phyloP scores from a whole-genome alignment of 2,113 vertebrate genomes.

The Chamaea fasciata region DNA sequence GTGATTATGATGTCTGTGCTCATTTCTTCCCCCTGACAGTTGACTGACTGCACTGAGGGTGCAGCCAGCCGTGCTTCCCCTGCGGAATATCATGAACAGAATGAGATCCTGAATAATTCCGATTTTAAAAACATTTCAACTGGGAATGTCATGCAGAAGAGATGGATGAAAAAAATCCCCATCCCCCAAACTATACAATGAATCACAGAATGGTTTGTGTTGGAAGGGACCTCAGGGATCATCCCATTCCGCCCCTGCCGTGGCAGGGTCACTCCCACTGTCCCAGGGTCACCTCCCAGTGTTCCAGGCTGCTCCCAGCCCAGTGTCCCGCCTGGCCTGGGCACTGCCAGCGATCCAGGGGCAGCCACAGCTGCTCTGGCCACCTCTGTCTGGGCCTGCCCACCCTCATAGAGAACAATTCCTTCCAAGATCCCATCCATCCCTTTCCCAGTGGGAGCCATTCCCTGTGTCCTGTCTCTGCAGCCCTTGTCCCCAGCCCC shows the following conservation, averaged over 20 bases:
- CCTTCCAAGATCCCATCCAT: accelerated
- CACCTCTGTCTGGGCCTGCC: too few relatives aligned
- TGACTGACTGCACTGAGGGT: background rate
- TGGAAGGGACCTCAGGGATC: background rate
- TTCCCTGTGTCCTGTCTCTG: background rate
- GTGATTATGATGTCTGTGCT: background rate
- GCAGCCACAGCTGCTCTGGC: background rate
- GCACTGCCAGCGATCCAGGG: background rate
- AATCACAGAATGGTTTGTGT: background rate
- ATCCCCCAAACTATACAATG: accelerated
- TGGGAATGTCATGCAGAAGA: background rate
- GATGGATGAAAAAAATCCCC: background rate
- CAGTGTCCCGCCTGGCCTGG: background rate
- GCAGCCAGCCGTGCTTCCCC: background rate
- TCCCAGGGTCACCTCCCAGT: background rate
- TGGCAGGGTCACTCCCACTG: background rate
- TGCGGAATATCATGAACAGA: background rate
- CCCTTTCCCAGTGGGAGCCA: background rate
- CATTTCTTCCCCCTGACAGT: background rate
- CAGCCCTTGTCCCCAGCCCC: background rate
- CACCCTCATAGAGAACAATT: accelerated
- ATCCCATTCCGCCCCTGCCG: accelerated
- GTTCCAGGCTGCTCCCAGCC: accelerated
- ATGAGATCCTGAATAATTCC: background rate
- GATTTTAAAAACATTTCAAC: background rate